A percentile compares a stretch with the other conserved stretches of the same genome.
Conservation (phyloP, 2,888 invertebrate genomes). For the Arenicola marina region DNA sequence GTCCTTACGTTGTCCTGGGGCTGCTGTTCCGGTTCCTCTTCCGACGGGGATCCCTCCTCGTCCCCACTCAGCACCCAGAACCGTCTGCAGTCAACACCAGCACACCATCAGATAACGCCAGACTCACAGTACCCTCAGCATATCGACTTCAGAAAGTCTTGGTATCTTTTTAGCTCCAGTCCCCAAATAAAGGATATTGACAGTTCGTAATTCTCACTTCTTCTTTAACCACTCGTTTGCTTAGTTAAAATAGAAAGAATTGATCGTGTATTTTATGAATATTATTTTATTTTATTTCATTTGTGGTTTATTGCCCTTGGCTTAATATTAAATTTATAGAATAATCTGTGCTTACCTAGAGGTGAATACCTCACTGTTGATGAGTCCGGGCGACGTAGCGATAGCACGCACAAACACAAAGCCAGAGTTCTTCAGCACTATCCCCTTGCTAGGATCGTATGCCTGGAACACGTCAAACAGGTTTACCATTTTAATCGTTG, state of each 20-base stretch:
- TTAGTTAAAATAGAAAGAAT: too few relatives aligned
- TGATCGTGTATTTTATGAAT: too few relatives aligned
- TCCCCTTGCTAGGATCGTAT: constrained; percentile 52
- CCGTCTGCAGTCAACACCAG: constrained; percentile 42
- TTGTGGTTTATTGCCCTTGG: too few relatives aligned
- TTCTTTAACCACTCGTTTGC: too few relatives aligned
- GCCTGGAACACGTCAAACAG: constrained; percentile 39
- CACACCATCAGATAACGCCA: too few relatives aligned
- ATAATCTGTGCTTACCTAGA: constrained; percentile 58
- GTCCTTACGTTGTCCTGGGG: background rate
- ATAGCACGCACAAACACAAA: constrained; percentile 56
- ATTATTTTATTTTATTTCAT: too few relatives aligned
- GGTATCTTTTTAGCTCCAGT: too few relatives aligned
- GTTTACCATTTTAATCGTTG: background rate
- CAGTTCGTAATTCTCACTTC: too few relatives aligned
- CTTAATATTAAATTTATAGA: too few relatives aligned
- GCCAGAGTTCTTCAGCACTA: constrained; percentile 51
- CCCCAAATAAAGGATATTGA: too few relatives aligned
- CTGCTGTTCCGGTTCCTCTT: background rate
- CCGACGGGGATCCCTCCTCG: constrained; percentile 21
- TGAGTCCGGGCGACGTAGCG: constrained; percentile 47
- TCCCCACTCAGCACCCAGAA: constrained; percentile 49
- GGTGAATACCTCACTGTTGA: constrained; percentile 56
- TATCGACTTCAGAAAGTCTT: too few relatives aligned
- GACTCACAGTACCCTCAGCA: too few relatives aligned